These are phyloP conservation scores for Globicephala melas DNA, from an alignment of 2,113 vertebrate species.

Conservation along the genomic window DNA sequence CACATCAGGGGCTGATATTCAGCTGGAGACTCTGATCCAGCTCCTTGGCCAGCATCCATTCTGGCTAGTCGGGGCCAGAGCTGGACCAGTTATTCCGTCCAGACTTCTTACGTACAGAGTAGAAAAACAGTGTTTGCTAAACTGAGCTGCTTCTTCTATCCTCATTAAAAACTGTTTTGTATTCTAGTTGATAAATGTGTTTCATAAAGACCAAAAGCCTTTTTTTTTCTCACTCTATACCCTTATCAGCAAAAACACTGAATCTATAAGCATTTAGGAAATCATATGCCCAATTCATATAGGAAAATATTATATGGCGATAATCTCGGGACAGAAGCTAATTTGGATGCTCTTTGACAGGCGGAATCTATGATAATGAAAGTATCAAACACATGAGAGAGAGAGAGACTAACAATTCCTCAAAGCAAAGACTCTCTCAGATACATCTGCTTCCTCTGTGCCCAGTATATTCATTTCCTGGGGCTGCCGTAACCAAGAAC, in stretches of 20 bases:
- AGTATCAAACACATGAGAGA: fast-evolving
- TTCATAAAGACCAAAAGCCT: constrained; percentile 26
- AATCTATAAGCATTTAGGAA: not conserved
- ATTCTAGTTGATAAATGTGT: not conserved
- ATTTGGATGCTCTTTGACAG: not conserved
- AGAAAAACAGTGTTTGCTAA: not conserved
- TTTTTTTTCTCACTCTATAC: not conserved
- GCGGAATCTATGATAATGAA: not conserved
- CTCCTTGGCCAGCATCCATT: not conserved
- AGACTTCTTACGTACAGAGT: not conserved
- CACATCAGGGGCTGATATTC: not conserved
- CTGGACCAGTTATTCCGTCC: fast-evolving
- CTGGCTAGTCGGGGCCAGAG: not conserved
- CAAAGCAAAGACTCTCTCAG: not conserved
- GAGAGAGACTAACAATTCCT: not conserved
- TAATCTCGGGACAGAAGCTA: not conserved
- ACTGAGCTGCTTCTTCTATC: not conserved
- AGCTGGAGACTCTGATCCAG: fast-evolving
- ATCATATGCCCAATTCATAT: not conserved
- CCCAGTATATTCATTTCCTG: not conserved
- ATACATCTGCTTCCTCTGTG: not conserved
- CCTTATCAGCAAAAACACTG: not conserved
- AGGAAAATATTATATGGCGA: not conserved
- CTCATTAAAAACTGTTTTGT: not conserved
- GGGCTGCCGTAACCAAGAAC: fast-evolving